Percentiles rank a stretch among this genome's conserved stretches.
Evolutionary conservation across 2,888 invertebrate species (phyloP).

Genomic region (Cheilosia pagana): DNA sequence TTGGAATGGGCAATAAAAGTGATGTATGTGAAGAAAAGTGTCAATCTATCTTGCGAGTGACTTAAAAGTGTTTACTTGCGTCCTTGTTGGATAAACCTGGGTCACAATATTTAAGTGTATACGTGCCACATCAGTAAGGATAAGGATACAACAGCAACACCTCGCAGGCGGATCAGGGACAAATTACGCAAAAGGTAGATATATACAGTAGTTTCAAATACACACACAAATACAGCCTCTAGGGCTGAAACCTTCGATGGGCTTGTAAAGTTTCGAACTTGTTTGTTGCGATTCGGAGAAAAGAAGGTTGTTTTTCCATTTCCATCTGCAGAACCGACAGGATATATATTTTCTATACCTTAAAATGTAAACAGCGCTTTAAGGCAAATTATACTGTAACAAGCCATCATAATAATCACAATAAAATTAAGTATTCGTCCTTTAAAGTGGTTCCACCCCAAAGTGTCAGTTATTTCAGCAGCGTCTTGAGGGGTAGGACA

Average conservation of each 20-base stretch:
- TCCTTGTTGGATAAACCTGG: slow-evolving; percentile 49
- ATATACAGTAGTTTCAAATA: no score
- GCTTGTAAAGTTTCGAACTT: no score
- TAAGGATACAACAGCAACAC: slow-evolving; percentile 53
- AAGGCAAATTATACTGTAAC: neutral
- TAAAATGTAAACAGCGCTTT: slow-evolving; percentile 30
- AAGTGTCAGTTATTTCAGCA: slow-evolving; percentile 19
- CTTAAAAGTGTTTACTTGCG: slow-evolving; percentile 29
- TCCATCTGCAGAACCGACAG: neutral
- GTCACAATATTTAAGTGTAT: neutral
- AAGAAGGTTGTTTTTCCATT: neutral
- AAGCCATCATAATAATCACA: slow-evolving; percentile 21
- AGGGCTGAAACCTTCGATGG: no score
- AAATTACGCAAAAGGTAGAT: slow-evolving; percentile 65
- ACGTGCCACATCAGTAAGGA: slow-evolving; percentile 34
- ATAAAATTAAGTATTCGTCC: slow-evolving; percentile 39
- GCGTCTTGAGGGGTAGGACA: neutral
- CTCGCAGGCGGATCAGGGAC: slow-evolving; percentile 50
- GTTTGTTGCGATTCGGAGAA: neutral
- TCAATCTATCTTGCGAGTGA: slow-evolving; percentile 27
- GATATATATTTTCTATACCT: slow-evolving; percentile 4
- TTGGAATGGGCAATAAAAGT: slow-evolving; percentile 31
- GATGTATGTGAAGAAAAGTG: slow-evolving; percentile 53
- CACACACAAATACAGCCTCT: no score
- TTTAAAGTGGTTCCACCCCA: slow-evolving; percentile 2